A percentile compares a stretch with the other conserved stretches of the same genome.
These are phyloP conservation scores for Atta colombica DNA, from an alignment of 1,140 invertebrate genomes.

Conservation along the genomic window DNA sequence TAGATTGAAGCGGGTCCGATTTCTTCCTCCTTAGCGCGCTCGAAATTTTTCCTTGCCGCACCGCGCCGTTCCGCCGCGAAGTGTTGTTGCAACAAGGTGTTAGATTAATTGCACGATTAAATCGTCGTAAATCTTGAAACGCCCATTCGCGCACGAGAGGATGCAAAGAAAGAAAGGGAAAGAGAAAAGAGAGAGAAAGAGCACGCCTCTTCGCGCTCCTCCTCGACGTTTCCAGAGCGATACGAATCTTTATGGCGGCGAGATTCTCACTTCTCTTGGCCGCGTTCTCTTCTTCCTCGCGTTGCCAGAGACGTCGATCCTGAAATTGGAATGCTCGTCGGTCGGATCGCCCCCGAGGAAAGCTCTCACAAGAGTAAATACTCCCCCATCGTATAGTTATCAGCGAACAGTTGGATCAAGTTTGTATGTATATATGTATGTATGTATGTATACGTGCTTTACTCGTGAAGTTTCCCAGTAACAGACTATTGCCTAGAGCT, in stretches of 20 bases:
- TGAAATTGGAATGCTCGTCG: slow-evolving; percentile 59
- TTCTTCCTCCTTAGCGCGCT: slow-evolving; percentile 17
- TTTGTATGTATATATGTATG: neutral
- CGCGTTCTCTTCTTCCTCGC: slow-evolving; percentile 34
- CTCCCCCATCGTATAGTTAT: slow-evolving; percentile 15
- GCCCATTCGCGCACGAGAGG: slow-evolving; percentile 75
- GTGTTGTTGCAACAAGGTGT: slow-evolving; percentile 86
- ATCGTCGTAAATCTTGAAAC: slow-evolving; percentile 84
- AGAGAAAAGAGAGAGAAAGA: slow-evolving; percentile 10
- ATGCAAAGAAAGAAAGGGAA: neutral
- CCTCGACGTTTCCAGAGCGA: slow-evolving; percentile 74
- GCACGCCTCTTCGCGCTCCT: slow-evolving; percentile 48
- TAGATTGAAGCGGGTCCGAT: slow-evolving; percentile 66
- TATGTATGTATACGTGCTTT: neutral
- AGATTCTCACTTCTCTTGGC: slow-evolving; percentile 70
- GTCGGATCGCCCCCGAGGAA: slow-evolving; percentile 28
- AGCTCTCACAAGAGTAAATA: slow-evolving; percentile 50
- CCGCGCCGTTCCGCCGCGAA: slow-evolving; percentile 70
- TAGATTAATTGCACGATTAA: slow-evolving; percentile 87
- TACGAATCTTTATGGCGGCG: slow-evolving; percentile 75
- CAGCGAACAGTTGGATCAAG: slow-evolving; percentile 13
- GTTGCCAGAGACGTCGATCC: slow-evolving; percentile 45
- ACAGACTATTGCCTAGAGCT: no score
- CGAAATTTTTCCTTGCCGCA: slow-evolving; percentile 43
- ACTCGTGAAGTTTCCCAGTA: neutral